phyloP scores from a whole-genome alignment of 2,888 invertebrate genomes.

The Morpho achilles region DNA sequence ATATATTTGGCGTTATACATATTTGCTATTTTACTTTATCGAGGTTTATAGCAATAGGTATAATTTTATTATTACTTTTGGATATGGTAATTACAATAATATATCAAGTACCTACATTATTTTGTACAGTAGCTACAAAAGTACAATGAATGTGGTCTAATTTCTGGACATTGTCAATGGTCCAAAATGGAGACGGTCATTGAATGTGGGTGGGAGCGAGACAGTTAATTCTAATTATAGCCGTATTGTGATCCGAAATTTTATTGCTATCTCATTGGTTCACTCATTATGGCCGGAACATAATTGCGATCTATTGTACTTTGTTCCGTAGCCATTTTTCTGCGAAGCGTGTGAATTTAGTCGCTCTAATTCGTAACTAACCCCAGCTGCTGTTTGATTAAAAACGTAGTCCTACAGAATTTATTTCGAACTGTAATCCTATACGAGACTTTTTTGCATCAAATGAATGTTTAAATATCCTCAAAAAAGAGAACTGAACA shows the following conservation, averaged over 20 bases:
- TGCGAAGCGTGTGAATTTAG: slow-evolving; percentile 65
- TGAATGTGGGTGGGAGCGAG: slow-evolving; percentile 70
- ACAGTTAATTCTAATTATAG: slow-evolving; percentile 77
- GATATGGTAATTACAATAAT: too few species aligned
- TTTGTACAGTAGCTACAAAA: neutral
- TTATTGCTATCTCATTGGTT: slow-evolving; percentile 76
- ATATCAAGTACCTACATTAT: neutral
- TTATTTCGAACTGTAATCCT: too few species aligned
- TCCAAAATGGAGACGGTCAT: slow-evolving; percentile 53
- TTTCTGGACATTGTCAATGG: slow-evolving; percentile 50
- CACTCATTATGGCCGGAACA: slow-evolving; percentile 59
- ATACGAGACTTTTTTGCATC: neutral
- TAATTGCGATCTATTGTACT: slow-evolving; percentile 72
- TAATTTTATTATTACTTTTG: too few species aligned
- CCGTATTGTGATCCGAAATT: slow-evolving; percentile 71
- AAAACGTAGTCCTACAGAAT: too few species aligned
- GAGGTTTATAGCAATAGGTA: too few species aligned
- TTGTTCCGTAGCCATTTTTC: slow-evolving; percentile 54
- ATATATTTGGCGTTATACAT: too few species aligned
- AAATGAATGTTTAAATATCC: slow-evolving; percentile 12
- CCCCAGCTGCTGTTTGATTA: slow-evolving; percentile 25
- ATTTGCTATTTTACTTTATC: too few species aligned
- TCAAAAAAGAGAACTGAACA: too few species aligned
- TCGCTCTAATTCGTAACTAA: slow-evolving; percentile 48
- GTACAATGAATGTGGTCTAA: slow-evolving; percentile 10